These are phyloP conservation scores for Caenorhabditis zanzibari DNA, from an alignment of 2,888 invertebrate genomes.

Conservation along the genomic window DNA sequence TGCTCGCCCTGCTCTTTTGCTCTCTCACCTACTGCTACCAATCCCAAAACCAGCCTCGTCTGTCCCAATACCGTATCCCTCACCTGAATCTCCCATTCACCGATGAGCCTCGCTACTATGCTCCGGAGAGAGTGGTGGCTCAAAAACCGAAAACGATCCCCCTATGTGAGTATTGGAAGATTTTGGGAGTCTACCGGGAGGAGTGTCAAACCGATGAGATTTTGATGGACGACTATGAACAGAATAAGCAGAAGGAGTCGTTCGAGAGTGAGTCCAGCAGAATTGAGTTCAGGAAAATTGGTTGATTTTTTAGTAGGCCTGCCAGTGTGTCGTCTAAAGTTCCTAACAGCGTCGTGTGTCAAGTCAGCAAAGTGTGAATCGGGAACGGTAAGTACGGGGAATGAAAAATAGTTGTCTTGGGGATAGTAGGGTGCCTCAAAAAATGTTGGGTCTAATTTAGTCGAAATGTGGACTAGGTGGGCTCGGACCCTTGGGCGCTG, in stretches of 20 bases:
- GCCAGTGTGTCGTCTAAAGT: conserved; percentile 60
- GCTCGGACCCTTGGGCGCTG: too few species aligned
- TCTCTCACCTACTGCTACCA: conserved; percentile 4
- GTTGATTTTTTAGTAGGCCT: conserved; percentile 52
- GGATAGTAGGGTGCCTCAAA: too few species aligned
- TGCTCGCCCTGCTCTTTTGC: conserved; percentile 20
- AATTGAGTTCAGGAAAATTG: neutral
- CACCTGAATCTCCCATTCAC: conserved; percentile 56
- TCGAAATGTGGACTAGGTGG: too few species aligned
- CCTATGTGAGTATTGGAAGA: conserved; percentile 64
- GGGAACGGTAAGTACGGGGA: conserved; percentile 47
- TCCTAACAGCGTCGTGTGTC: conserved; percentile 61
- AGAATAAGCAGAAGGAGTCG: conserved; percentile 32
- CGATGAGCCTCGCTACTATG: conserved; percentile 57
- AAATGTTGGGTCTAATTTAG: too few species aligned
- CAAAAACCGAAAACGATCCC: conserved; percentile 51
- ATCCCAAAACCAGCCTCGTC: neutral
- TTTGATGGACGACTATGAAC: conserved; percentile 52
- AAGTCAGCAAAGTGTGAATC: conserved; percentile 61
- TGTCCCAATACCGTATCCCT: conserved; percentile 45
- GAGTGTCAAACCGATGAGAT: conserved; percentile 49
- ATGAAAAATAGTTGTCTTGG: too few species aligned
- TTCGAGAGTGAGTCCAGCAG: conserved; percentile 56
- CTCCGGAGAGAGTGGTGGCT: conserved; percentile 26
- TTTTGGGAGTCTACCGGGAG: conserved; percentile 54